Percentiles rank a stretch among this genome's conserved stretches.
These are phyloP conservation scores for Leptopilina clavipes DNA, from an alignment of 1,140 invertebrate genomes.

Conservation along the genomic window DNA sequence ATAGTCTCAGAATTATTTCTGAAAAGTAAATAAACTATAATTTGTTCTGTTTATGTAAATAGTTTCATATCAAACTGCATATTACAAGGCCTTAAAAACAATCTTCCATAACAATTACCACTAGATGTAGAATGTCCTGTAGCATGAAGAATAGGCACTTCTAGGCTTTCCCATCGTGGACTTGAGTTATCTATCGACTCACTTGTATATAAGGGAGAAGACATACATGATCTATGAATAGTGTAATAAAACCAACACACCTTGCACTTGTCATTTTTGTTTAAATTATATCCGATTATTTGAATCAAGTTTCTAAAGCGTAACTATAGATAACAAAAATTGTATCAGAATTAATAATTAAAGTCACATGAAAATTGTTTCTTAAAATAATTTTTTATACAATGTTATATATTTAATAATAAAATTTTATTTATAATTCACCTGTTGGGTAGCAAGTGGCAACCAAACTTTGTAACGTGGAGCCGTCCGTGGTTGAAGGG, in stretches of 20 bases:
- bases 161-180: slow-evolving; percentile 82
- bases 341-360: not conserved
- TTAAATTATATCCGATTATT: slow-evolving; percentile 80
- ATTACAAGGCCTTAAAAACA: too few relatives aligned
- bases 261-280: slow-evolving; percentile 65
- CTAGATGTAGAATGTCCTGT: slow-evolving; percentile 70
- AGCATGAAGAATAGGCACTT: slow-evolving; percentile 70
- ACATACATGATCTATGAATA: slow-evolving; percentile 86
- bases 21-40: slow-evolving; percentile 42
- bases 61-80: too few relatives aligned
- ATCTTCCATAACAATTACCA: slow-evolving; percentile 66
- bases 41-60: too few relatives aligned
- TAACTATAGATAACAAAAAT: slow-evolving; percentile 71
- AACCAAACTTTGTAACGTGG: slow-evolving; percentile 72
- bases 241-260: slow-evolving; percentile 83
- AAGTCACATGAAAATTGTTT: not conserved
- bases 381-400: too few relatives aligned
- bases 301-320: slow-evolving; percentile 84
- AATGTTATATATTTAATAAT: too few relatives aligned
- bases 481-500: slow-evolving; percentile 66
- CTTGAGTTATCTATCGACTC: slow-evolving; percentile 83
- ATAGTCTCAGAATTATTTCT: slow-evolving; percentile 77
- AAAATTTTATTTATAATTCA: slow-evolving; percentile 46
- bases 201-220: slow-evolving; percentile 90
- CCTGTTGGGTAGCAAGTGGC: slow-evolving; percentile 71